Evolutionary conservation across 1,140 invertebrate genomes (phyloP).

Genomic region (Sycobia sp.): DNA sequence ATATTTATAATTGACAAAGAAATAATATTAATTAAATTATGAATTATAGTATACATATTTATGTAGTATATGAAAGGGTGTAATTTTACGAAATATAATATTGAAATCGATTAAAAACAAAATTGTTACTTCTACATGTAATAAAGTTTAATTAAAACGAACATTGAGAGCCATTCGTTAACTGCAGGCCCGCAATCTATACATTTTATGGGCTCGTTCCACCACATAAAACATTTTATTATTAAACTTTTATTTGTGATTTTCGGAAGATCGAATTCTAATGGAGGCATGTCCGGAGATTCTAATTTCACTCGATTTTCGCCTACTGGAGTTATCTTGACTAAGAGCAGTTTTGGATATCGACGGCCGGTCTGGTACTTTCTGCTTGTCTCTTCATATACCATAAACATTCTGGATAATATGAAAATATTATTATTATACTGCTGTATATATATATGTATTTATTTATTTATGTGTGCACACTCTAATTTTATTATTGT

Average conservation of each 20-base stretch:
- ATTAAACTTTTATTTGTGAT: conserved; percentile 13
- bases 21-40: too few species aligned
- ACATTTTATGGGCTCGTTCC: conserved; percentile 46
- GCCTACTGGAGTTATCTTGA: conserved; percentile 41
- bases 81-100: too few species aligned
- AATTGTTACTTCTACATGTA: too few species aligned
- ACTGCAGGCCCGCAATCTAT: conserved; percentile 55
- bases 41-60: too few species aligned
- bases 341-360: conserved; percentile 47
- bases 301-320: conserved; percentile 46
- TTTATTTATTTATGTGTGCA: too few species aligned
- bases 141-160: too few species aligned
- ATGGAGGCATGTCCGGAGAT: conserved; percentile 45
- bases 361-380: conserved; percentile 49
- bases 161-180: conserved; percentile 55
- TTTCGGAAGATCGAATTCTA: conserved; percentile 44
- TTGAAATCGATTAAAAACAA: too few species aligned
- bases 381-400: conserved; percentile 47
- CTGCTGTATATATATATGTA: too few species aligned
- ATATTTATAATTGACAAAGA: too few species aligned
- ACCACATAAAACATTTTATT: conserved; percentile 47
- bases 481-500: too few species aligned
- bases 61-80: too few species aligned
- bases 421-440: too few species aligned
- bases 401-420: conserved; percentile 48